A percentile compares a stretch with the other conserved stretches of the same genome.
Conservation (phyloP, 1,140 invertebrate species). For the Sarcophaga bullata region DNA sequence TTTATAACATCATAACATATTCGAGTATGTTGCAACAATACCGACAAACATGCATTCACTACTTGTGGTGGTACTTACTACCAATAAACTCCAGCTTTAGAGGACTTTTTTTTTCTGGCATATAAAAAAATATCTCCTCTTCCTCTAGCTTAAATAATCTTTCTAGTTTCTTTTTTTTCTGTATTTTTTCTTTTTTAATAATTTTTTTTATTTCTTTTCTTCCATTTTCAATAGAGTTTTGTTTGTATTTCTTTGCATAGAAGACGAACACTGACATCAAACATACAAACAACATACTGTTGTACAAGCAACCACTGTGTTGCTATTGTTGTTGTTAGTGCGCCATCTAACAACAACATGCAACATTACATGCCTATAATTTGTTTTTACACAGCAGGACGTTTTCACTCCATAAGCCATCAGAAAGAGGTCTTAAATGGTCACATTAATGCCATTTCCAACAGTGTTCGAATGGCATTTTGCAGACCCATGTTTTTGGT, state of each 20-base stretch:
- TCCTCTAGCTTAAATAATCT: conserved; percentile 5
- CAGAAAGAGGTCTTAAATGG: conserved; percentile 65
- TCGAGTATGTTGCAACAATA: not conserved
- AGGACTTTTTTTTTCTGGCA: not conserved
- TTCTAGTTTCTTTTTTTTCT: not conserved
- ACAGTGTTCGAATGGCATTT: conserved; percentile 60
- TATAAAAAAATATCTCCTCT: not conserved
- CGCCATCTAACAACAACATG: conserved; percentile 58
- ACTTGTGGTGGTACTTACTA: not conserved
- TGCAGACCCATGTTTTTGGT: conserved; percentile 14
- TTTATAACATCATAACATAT: conserved; percentile 6
- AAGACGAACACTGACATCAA: not conserved
- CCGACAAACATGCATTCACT: not conserved
- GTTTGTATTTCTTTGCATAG: conserved; percentile 6
- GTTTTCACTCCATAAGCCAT: conserved; percentile 65
- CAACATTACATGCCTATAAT: conserved; percentile 66
- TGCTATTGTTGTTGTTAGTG: not conserved
- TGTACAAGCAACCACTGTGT: no score
- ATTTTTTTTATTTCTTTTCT: not conserved
- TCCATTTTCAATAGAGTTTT: not conserved
- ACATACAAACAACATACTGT: not conserved
- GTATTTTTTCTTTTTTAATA: not conserved
- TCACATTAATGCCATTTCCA: conserved; percentile 64
- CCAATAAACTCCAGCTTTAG: not conserved
- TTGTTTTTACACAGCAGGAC: conserved; percentile 65